Conservation (phyloP, 2,888 invertebrate species). For the Chrysolina oricalcia region DNA sequence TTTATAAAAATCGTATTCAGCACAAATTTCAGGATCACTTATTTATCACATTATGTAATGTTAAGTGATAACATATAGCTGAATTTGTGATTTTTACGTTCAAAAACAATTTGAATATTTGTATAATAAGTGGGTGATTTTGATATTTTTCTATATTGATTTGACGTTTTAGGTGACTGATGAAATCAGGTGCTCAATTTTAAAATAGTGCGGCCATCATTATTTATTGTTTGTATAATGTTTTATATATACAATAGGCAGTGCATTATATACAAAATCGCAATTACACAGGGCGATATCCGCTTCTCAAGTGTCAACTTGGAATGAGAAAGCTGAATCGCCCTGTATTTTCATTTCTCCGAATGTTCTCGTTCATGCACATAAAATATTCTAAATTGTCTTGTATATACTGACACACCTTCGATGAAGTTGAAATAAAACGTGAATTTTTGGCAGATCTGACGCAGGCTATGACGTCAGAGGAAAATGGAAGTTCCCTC, state of each 20-base stretch:
- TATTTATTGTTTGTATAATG: slow-evolving; percentile 38
- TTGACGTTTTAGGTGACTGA: slow-evolving; percentile 59
- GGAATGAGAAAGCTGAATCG: not conserved
- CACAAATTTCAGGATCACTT: slow-evolving; percentile 41
- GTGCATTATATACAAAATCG: slow-evolving; percentile 21
- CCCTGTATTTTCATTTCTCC: not conserved
- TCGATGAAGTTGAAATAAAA: slow-evolving; percentile 37
- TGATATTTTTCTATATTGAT: slow-evolving; percentile 44
- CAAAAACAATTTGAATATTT: slow-evolving; percentile 39
- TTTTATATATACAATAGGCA: not conserved
- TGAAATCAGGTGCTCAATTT: slow-evolving; percentile 70
- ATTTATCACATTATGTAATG: slow-evolving; percentile 41
- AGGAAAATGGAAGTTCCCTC: slow-evolving; percentile 70
- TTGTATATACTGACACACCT: slow-evolving; percentile 39
- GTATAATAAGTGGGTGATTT: slow-evolving; percentile 48
- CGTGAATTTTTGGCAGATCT: slow-evolving; percentile 59
- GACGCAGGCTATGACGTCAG: slow-evolving; percentile 66
- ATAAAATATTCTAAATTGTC: slow-evolving; percentile 22
- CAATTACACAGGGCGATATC: not conserved
- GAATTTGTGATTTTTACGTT: slow-evolving; percentile 43
- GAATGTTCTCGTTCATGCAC: slow-evolving; percentile 2
- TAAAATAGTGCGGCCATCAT: slow-evolving; percentile 65
- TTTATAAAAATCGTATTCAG: slow-evolving; percentile 40
- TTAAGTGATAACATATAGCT: slow-evolving; percentile 9
- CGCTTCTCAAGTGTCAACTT: not conserved